These are phyloP conservation scores for Anthonomus grandis DNA, from an alignment of 1,140 invertebrate species.

Conservation along the genomic window DNA sequence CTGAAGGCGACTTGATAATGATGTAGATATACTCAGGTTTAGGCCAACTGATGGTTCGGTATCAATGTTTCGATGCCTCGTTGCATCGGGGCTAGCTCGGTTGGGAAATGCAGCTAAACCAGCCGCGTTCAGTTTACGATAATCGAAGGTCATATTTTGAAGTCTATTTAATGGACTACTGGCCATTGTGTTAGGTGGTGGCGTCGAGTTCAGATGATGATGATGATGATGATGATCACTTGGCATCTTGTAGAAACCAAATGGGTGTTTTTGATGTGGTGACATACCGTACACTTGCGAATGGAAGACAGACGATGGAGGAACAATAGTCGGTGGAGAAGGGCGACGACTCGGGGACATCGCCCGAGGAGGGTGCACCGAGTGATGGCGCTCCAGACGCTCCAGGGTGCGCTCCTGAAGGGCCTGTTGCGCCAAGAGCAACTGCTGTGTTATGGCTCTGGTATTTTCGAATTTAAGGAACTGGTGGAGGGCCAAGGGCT, in stretches of 20 bases:
- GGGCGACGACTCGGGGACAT: constrained; percentile 65
- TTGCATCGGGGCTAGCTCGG: constrained; percentile 47
- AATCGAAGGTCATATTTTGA: constrained; percentile 94
- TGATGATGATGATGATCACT: constrained; percentile 38
- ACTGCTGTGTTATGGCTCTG: constrained; percentile 74
- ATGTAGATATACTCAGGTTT: constrained; percentile 58
- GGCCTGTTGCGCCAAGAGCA: constrained; percentile 66
- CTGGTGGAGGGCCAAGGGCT: constrained; percentile 80
- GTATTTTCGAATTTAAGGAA: constrained; percentile 83
- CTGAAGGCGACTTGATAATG: constrained; percentile 62
- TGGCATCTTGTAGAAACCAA: constrained; percentile 45
- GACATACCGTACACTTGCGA: constrained; percentile 51
- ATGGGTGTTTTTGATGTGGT: constrained; percentile 51
- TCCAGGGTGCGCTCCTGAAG: constrained; percentile 50
- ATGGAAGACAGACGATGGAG: constrained; percentile 53
- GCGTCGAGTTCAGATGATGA: constrained; percentile 40
- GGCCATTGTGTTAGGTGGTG: constrained; percentile 50
- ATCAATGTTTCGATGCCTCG: constrained; percentile 50
- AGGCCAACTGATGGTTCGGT: constrained; percentile 56
- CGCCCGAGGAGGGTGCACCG: constrained; percentile 50
- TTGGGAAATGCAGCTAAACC: constrained; percentile 49
- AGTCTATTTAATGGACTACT: constrained; percentile 71
- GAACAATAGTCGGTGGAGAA: constrained; percentile 55
- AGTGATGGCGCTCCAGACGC: constrained; percentile 44
- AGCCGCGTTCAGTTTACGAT: constrained; percentile 68